Evolutionary conservation across 2,797 vertebrate genomes (phyloP).

Genomic region (Macrochelys suwanniensis): DNA sequence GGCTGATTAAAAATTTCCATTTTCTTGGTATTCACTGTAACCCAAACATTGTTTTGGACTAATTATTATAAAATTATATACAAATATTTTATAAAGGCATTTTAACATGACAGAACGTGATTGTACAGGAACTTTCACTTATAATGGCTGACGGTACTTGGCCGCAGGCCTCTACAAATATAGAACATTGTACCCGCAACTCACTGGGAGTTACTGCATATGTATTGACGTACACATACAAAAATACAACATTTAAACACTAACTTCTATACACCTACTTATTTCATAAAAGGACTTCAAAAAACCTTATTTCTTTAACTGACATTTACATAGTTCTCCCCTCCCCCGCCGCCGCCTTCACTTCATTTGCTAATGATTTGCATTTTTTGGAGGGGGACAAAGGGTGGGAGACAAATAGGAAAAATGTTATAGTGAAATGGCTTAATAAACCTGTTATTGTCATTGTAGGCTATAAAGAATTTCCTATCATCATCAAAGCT

Average conservation of each 20-base stretch:
- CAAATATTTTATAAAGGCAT: background rate
- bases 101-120: background rate
- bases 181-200: background rate
- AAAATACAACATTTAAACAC: background rate
- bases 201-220: background rate
- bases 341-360: background rate
- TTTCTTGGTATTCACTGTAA: background rate
- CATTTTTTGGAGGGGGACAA: conserved; percentile 67
- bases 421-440: conserved; percentile 63
- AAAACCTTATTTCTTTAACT: conserved; percentile 3
- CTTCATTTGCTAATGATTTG: conserved; percentile 75
- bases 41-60: background rate
- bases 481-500: conserved; percentile 78
- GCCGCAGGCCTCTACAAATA: background rate
- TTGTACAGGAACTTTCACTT: background rate
- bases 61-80: background rate
- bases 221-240: background rate
- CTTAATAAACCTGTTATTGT: conserved; percentile 85
- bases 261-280: background rate
- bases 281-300: conserved; percentile 1
- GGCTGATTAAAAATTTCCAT: background rate
- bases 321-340: background rate
- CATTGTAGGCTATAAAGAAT: conserved; percentile 80
- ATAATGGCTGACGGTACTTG: background rate
- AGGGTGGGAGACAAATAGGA: conserved; percentile 47